Base-by-base conservation (phyloP, 2,113 vertebrate genomes). In the Zosterops lateralis region DNA sequence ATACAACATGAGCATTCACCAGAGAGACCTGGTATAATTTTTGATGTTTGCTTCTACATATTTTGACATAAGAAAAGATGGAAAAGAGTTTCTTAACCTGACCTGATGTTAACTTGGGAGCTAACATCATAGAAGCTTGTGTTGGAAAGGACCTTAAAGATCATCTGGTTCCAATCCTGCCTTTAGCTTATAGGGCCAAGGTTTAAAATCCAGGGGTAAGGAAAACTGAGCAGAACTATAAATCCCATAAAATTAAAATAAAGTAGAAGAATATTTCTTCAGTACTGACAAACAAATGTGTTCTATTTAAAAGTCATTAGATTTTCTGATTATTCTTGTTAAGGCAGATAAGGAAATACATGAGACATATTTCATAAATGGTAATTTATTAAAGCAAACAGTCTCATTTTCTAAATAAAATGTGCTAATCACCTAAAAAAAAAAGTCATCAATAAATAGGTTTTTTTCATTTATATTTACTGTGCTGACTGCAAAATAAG, bases 341-440 rank as follows among this genome's bases (percentile, higher is more conserved):
- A 40, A 58, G 21, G 22, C 3, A 36, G 15, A 25, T 25, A 94
- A 77, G 45, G 87, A 85, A 78, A 95, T 17, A 74, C 51, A 22
- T 25, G 32, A 65, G 36, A 79, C 60, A 62, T 40, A 65, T 20
- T 51, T 40, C 45, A 54, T 78, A 93, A 92, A 62, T 1, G 62
- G 4, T 36, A 42, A 48, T 97, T 98, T 97, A 97, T 96, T 97
- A 93, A 95, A 97, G 67, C 31, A 75, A 58, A 88, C 6, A 42
- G 53, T 42, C 73, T 75, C 5, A 18, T 85, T 36, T 71, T 73
- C 32, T 40, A 87, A 92, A 92, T 54, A 94, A 89, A 96, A 91
- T 51, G 10, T 48, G 42, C 10, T 79, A 62, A 89, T 61, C 15
- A 31, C 18, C 22, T 88, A 50, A 36, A 89, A 92, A 73, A 73